Base-by-base conservation (phyloP, 2,888 invertebrate genomes). In the Romanomermis culicivorax region DNA sequence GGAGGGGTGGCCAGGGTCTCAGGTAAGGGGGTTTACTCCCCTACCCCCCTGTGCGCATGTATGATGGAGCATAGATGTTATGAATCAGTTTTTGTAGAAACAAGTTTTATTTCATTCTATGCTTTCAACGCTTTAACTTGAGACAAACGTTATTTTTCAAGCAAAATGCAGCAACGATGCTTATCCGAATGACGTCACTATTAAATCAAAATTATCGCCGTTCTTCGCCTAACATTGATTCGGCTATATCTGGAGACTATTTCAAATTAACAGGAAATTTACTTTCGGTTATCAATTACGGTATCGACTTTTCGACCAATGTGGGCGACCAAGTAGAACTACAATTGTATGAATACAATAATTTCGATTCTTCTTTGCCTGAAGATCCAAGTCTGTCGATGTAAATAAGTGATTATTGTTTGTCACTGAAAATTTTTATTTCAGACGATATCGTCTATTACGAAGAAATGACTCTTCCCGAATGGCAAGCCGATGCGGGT, bases 381-480 rank as follows among this genome's bases (percentile, higher is more conserved):
- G 50, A 49, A 29, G 20, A 49, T 49, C 50, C 50, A 14, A 11
- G 50, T 49, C 11, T n/a, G 23, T 45, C n/a, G n/a, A 45, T 7
- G n/a, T n/a, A n/a, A n/a, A n/a, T n/a, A n/a, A n/a, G n/a, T n/a
- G n/a, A n/a, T 36, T 36, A 36, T 36, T 36, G 11, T 36, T 36
- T 17, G 36, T 17, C 36, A 36, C 17, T 36, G 7, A n/a, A n/a
- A 36, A 11, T 36, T 25, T 27, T 27, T 17, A 27, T 45, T 47
- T 26, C n/a, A 53, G 47, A 26, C 14, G 29, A 53, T 29, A 27
- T 27, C 14, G 2, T 11, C 4, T 45, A 47, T 29, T 25, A 20
- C 17, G 54, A 54, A 23, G 54, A 54, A 23, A 27, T 54, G 27
- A 54, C 54, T 2, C 2, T 29, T 2, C 26, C 36, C 2, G 30